Evolutionary conservation across 2,888 invertebrate genomes (phyloP).

Genomic region (Leptinotarsa haldemani): DNA sequence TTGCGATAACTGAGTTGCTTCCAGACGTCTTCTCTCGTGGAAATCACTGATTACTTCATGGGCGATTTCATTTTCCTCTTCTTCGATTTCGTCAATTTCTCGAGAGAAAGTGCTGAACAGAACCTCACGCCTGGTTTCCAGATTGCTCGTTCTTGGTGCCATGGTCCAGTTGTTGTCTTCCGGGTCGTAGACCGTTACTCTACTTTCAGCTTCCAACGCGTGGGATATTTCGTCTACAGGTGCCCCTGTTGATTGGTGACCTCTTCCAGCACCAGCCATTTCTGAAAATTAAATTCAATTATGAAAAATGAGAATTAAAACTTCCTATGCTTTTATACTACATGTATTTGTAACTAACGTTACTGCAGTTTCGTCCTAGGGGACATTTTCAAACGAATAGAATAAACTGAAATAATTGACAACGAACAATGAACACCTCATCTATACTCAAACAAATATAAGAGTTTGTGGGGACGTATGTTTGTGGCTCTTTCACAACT

Average conservation of each 20-base stretch:
- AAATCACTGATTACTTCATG: constrained; percentile 16
- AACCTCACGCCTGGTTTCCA: constrained; percentile 21
- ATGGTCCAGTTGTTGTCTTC: constrained; percentile 26
- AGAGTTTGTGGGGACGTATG: too few relatives aligned
- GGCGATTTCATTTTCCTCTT: constrained; percentile 2
- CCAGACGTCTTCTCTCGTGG: constrained; percentile 11
- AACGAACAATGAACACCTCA: not conserved
- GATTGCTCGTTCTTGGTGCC: constrained; percentile 25
- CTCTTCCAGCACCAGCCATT: not conserved
- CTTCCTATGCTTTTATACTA: not conserved
- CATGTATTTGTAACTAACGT: too few relatives aligned
- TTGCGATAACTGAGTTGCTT: not conserved
- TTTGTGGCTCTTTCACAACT: too few relatives aligned
- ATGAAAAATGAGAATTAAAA: not conserved
- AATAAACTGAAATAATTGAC: too few relatives aligned
- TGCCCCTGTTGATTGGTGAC: not conserved
- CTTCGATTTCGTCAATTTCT: constrained; percentile 9
- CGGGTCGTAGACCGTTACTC: constrained; percentile 25
- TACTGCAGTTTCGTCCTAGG: too few relatives aligned
- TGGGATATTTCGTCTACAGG: not conserved
- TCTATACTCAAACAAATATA: too few relatives aligned
- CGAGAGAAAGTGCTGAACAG: constrained; percentile 21
- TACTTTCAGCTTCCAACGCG: not conserved
- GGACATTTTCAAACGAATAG: too few relatives aligned
- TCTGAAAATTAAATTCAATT: not conserved